Base-by-base conservation (phyloP, 92 coral and sea anemone genomes). In the Epizoanthus fatuus region DNA sequence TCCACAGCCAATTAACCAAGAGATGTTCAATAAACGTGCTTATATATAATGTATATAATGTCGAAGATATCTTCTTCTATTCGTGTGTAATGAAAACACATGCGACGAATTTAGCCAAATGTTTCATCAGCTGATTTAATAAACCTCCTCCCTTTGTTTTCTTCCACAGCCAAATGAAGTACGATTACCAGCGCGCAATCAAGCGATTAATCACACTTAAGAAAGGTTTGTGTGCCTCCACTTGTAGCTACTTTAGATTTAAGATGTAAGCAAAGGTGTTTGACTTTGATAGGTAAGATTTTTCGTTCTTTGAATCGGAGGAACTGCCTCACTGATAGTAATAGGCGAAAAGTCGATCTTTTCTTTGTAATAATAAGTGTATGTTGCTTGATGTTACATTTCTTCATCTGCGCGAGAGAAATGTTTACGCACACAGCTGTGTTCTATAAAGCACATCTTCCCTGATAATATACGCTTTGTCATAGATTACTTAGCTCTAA, bases 51-150 rank as follows among this genome's bases (percentile, higher is more conserved):
- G 45, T 77, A 14, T 44, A 47, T 10, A 60, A 17, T 62, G 82
- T 42, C 68, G 56, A 44, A n/a, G 19, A 5, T 7, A 13, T 68
- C 22, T 19, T 13, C 17, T 12, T 77, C 72, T 60, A 39, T 42
- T 54, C 56, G 10, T 9, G 37, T 59, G 56, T 75, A 37, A 17
- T 44, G 56, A 69, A 77, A 37, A 60, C 57, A 42, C 82, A 44
- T 77, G 70, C 70, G 38, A 77, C 57, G 82, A 77, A 42, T 20
- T 77, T 42, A 60, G 82, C 32, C 39, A n/a, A 42, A 55, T 77
- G 62, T 75, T n/a, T 75, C 62, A 19, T 22, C 37, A 75, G 7
- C 63, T 52, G 17, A 40, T n/a, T 53, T 14, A 63, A 37, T 14
- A 35, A 57, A 37, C 81, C 81, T 52, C 49, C 67, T 55, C 37